Conservation (phyloP, 1,140 invertebrate genomes). For the Globodera ellingtonae region DNA sequence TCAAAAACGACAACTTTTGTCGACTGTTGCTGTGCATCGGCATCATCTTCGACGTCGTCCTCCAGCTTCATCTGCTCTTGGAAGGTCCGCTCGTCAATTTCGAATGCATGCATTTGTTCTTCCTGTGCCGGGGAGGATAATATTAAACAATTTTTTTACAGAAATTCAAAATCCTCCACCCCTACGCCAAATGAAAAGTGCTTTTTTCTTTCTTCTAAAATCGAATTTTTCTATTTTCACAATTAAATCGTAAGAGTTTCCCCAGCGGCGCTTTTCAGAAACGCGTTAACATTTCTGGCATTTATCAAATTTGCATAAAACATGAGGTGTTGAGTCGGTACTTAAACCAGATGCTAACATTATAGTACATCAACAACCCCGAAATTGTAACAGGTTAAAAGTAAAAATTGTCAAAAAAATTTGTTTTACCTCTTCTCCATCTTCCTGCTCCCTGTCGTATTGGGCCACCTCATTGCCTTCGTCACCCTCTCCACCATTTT, state of each 20-base stretch:
- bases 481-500: constrained; percentile 65
- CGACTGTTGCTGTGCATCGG: constrained; percentile 14
- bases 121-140: constrained; percentile 23
- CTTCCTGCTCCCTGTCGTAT: constrained; percentile 54
- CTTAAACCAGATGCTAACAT: too few relatives aligned
- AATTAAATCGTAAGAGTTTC: too few relatives aligned
- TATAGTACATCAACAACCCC: too few relatives aligned
- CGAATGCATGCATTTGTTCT: constrained; percentile 58
- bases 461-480: constrained; percentile 56
- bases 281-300: too few relatives aligned
- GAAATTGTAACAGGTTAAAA: too few relatives aligned
- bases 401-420: too few relatives aligned
- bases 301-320: too few relatives aligned
- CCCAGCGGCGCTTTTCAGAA: too few relatives aligned
- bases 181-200: too few relatives aligned
- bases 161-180: constrained; percentile 23
- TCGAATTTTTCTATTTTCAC: too few relatives aligned
- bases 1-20: constrained; percentile 42
- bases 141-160: neutral
- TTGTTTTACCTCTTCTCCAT: constrained; percentile 31
- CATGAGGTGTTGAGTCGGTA: too few relatives aligned
- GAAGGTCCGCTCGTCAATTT: constrained; percentile 64
- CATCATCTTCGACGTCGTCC: constrained; percentile 48
- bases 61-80: constrained; percentile 23
- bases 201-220: too few relatives aligned